Base-by-base conservation (phyloP, 2,797 vertebrate genomes). In the Pelodytes ibericus region DNA sequence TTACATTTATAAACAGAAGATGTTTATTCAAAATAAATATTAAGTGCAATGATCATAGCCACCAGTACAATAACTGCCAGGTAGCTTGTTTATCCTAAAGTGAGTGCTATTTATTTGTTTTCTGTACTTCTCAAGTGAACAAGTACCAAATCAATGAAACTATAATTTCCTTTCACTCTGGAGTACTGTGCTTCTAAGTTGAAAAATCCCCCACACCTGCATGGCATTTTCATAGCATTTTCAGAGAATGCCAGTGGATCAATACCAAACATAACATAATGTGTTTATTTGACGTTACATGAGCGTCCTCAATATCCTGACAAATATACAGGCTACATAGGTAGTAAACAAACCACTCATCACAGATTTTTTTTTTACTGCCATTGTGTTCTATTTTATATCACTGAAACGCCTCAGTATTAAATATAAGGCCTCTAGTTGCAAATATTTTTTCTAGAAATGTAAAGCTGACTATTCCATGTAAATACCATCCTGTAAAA, bases 201-300 rank as follows among this genome's bases (percentile, higher is more conserved):
- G 44, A 67, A 53, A 47, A 67, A 74, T 66, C 22, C 31, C 24
- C 13, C 15, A 13, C 11, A 15, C 25, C 20, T 49, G 15, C 9
- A n/a, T 74, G 72, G 39, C 41, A 75, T 75, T 67, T 44, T 60
- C 16, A 41, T 68, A 75, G 57, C 44, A 75, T 53, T 75, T 66
- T 36, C 56, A 26, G 41, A 61, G 65, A 75, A 75, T 75, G 58
- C 31, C 74, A 49, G 24, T 31, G 36, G 67, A 65, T 71, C 74
- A 30, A 77, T 77, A 47, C 24, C 71, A 18, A 71, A 71, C 25
- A 75, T 75, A 20, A 49, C 41, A 64, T 64, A 29, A 71, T 57
- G 57, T 71, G 58, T 56, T 71, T 59, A 49, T 18, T 41, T 65
- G 57, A 10, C 70, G 36, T 53, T 53, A 6, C n/a, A 24, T 22